phyloP scores from a whole-genome alignment of 1,140 invertebrate species.

The Monomorium pharaonis region DNA sequence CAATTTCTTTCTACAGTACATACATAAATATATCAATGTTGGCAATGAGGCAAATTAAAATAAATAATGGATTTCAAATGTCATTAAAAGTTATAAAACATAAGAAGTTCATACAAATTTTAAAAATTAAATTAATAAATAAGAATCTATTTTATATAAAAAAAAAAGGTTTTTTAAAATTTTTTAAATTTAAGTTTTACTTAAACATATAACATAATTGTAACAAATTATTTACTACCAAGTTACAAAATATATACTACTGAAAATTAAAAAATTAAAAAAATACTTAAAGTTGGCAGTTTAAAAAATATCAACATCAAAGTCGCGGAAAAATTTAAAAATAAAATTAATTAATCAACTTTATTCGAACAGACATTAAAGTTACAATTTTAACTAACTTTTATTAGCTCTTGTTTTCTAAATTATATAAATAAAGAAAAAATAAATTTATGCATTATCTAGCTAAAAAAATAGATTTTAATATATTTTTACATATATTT shows the following conservation, averaged over 20 bases:
- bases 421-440: neutral
- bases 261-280: neutral
- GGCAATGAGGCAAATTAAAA: neutral
- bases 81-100: neutral
- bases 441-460: neutral
- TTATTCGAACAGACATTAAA: neutral
- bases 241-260: neutral
- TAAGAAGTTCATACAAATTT: neutral
- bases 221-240: neutral
- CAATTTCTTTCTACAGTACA: neutral
- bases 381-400: conserved; percentile 14
- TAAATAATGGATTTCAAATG: neutral
- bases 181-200: neutral
- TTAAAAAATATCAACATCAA: neutral
- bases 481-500: no score
- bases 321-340: conserved; percentile 1
- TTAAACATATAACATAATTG: neutral
- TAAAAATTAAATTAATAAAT: no score
- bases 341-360: neutral
- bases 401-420: neutral
- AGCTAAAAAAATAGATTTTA: neutral
- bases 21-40: no score
- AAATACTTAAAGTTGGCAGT: neutral
- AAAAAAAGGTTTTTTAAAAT: no score
- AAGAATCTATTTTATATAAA: no score